Conservation (phyloP, 2,888 invertebrate species). For the Drosophila affinis region DNA sequence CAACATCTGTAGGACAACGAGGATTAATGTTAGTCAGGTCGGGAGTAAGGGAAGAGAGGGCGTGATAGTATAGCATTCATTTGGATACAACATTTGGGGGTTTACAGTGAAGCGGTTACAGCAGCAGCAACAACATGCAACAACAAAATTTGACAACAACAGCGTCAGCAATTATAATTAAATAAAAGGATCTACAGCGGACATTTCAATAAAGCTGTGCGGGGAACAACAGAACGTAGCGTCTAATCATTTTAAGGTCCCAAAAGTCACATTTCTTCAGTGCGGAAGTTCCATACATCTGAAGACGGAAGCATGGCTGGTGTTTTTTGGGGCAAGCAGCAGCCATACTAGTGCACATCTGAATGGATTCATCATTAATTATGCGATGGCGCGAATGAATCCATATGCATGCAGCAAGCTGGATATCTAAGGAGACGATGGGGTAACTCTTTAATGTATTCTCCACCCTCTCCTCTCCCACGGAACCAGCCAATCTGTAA, state of each 20-base stretch:
- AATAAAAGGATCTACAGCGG: conserved; percentile 29
- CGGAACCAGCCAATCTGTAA: not conserved
- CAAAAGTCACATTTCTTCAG: not conserved
- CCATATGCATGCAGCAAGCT: not conserved
- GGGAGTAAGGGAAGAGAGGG: conserved; percentile 39
- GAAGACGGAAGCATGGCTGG: not conserved
- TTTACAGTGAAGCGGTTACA: conserved; percentile 22
- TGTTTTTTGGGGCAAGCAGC: conserved; percentile 7
- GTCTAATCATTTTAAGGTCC: not conserved
- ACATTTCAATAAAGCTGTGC: conserved; percentile 35
- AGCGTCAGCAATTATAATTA: conserved; percentile 23
- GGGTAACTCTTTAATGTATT: not conserved
- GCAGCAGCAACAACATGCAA: conserved; percentile 45
- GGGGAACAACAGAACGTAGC: not conserved
- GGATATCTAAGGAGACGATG: not conserved
- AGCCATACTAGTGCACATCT: conserved; percentile 36
- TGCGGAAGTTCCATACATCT: not conserved
- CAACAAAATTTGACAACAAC: conserved; percentile 35
- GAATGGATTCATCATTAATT: conserved; percentile 51
- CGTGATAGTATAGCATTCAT: conserved; percentile 13
- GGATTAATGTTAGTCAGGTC: conserved; percentile 36
- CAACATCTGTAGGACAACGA: conserved; percentile 60
- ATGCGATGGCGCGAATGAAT: conserved; percentile 29
- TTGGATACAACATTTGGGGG: conserved; percentile 2
- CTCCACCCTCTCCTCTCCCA: not conserved